Percentiles rank a stretch among this genome's conserved stretches.
Evolutionary conservation across 2,888 invertebrate species (phyloP).

Genomic region (Cenopis cana): DNA sequence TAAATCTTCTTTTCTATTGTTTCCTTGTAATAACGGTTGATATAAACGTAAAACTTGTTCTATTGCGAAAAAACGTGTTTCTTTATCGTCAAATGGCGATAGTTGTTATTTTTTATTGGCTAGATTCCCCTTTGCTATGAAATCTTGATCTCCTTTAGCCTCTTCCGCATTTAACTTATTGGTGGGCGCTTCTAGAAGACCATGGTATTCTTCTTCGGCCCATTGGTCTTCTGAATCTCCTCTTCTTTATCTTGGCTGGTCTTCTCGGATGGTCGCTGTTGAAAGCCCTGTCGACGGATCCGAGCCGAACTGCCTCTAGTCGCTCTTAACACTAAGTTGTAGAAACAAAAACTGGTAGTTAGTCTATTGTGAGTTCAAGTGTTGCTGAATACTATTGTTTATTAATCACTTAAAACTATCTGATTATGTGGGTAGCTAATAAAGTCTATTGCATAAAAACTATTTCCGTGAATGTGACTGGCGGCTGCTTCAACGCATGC

Average conservation of each 20-base stretch:
- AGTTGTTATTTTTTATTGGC: constrained; percentile 73
- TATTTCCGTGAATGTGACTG: constrained; percentile 80
- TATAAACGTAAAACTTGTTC: constrained; percentile 86
- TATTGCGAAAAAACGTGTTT: constrained; percentile 86
- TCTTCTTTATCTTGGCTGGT: constrained; percentile 69
- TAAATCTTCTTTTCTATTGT: constrained; percentile 85
- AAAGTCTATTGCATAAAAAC: constrained; percentile 82
- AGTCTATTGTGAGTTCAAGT: constrained; percentile 78
- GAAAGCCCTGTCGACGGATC: constrained; percentile 80
- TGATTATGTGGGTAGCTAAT: constrained; percentile 78
- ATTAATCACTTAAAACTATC: constrained; percentile 81
- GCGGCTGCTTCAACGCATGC: constrained; percentile 81
- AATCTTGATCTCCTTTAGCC: constrained; percentile 75
- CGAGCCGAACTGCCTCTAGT: constrained; percentile 79
- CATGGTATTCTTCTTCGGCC: constrained; percentile 69
- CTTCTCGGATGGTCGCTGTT: constrained; percentile 80
- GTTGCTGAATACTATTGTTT: constrained; percentile 78
- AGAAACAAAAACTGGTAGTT: constrained; percentile 76
- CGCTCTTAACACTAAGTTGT: constrained; percentile 81
- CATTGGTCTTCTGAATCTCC: constrained; percentile 63
- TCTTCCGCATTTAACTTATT: constrained; percentile 82
- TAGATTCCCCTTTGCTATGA: constrained; percentile 79
- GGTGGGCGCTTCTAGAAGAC: constrained; percentile 67
- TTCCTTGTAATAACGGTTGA: constrained; percentile 85
- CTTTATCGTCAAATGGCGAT: constrained; percentile 85